These are phyloP conservation scores for Gymnopithys bicolor DNA, from an alignment of 2,797 vertebrate genomes.

Conservation along the genomic window DNA sequence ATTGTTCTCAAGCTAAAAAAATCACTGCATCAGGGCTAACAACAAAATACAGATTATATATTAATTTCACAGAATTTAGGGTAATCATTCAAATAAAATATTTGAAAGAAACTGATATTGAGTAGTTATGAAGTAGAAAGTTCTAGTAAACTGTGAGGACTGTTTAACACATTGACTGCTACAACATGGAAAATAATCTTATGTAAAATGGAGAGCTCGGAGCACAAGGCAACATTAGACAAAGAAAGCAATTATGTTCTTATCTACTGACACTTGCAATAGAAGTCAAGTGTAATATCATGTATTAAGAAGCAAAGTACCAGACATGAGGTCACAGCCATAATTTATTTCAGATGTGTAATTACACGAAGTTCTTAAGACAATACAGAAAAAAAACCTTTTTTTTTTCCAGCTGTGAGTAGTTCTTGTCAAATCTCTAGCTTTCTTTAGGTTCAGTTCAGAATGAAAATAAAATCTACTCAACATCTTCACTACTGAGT, in stretches of 20 bases:
- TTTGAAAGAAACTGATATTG: neutral
- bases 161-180: neutral
- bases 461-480: neutral
- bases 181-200: neutral
- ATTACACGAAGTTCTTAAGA: neutral
- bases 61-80: neutral
- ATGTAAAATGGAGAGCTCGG: neutral
- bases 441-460: neutral
- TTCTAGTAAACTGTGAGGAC: neutral
- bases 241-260: constrained; percentile 61
- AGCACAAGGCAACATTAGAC: constrained; percentile 34
- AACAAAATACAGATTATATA: neutral
- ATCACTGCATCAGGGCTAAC: neutral
- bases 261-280: constrained; percentile 38
- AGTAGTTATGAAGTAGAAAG: neutral
- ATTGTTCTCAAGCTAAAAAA: neutral
- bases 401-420: neutral
- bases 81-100: neutral
- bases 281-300: constrained; percentile 55
- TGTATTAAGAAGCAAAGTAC: constrained; percentile 33
- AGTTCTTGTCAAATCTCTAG: neutral
- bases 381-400: neutral
- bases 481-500: neutral
- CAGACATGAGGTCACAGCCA: constrained; percentile 9
- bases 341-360: constrained; percentile 48